These are phyloP conservation scores for Cheilosia impressa DNA, from an alignment of 2,888 invertebrate species.

Conservation along the genomic window DNA sequence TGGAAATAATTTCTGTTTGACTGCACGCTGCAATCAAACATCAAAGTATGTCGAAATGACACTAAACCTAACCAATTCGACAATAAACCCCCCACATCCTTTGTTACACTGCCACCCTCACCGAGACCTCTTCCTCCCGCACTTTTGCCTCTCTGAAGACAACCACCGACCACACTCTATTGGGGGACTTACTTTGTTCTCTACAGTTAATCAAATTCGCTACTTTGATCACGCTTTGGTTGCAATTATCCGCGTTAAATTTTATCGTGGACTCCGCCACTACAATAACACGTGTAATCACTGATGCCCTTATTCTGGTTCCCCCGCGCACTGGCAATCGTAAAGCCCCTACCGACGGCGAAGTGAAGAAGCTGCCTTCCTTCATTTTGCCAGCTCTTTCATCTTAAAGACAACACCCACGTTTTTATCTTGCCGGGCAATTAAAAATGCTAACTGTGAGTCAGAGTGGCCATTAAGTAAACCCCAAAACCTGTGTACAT, in stretches of 20 bases:
- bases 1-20: too few relatives aligned
- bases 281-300: constrained; percentile 46
- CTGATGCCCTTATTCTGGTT: not conserved
- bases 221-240: constrained; percentile 63
- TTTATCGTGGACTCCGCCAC: constrained; percentile 55
- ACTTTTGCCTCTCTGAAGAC: not conserved
- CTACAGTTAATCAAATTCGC: constrained; percentile 62
- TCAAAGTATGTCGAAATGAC: too few relatives aligned
- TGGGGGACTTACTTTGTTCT: constrained; percentile 39
- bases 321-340: constrained; percentile 11
- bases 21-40: too few relatives aligned
- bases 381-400: constrained; percentile 15
- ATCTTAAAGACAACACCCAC: constrained; percentile 62
- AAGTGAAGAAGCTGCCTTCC: constrained; percentile 48
- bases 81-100: too few relatives aligned
- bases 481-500: constrained; percentile 75
- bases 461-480: constrained; percentile 74
- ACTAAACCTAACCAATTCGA: too few relatives aligned
- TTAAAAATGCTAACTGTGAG: constrained; percentile 75
- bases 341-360: constrained; percentile 35
- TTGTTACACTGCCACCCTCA: too few relatives aligned
- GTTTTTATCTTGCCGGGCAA: constrained; percentile 64
- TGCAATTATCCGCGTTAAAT: constrained; percentile 69
- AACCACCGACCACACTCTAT: not conserved
- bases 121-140: too few relatives aligned